Evolutionary conservation across 2,888 invertebrate species (phyloP), one percentile per base, ranked within the genome.

Genomic region (Icerya purchasi): DNA sequence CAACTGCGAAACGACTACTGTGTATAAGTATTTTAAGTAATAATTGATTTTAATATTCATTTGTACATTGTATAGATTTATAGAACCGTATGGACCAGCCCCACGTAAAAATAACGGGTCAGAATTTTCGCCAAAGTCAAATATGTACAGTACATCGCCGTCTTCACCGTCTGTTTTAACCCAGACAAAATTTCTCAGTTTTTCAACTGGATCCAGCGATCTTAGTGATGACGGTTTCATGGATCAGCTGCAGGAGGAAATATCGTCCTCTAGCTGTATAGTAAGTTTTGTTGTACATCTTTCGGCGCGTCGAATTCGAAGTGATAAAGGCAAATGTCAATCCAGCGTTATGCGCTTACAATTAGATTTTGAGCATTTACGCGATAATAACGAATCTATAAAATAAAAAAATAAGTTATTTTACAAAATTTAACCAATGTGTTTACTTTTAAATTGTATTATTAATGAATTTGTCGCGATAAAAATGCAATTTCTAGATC

Each of bases 211-310:
- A 36, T 79, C 79, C 25, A 72, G 73, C 69, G 77, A 77, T 61
- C 78, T 78, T 21, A 75, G 76, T 68, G 80, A 81, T 68, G 82
- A 82, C 65, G 81, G 79, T 55, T 81, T 79, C 66, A 73, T 78
- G 23, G 60, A 60, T 5, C 55, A 49, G 36, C 14, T 36, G 14
- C 36, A 5, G 14, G 36, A 36, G 5, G 14, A 8, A 36, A 36
- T 14, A 14, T 8, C 36, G 36, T n/a, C n/a, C n/a, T n/a, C n/a
- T n/a, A n/a, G n/a, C n/a, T n/a, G n/a, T n/a, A n/a, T n/a, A n/a
- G n/a, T n/a, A n/a, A n/a, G n/a, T n/a, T n/a, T n/a, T n/a, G n/a
- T n/a, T n/a, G n/a, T n/a, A n/a, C n/a, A n/a, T n/a, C n/a, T n/a
- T n/a, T n/a, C n/a, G n/a, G n/a, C n/a, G n/a, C n/a, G n/a, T n/a